A percentile compares a stretch with the other conserved stretches of the same genome.
Conservation (phyloP, 1,140 invertebrate genomes). For the Bombus terrestris region DNA sequence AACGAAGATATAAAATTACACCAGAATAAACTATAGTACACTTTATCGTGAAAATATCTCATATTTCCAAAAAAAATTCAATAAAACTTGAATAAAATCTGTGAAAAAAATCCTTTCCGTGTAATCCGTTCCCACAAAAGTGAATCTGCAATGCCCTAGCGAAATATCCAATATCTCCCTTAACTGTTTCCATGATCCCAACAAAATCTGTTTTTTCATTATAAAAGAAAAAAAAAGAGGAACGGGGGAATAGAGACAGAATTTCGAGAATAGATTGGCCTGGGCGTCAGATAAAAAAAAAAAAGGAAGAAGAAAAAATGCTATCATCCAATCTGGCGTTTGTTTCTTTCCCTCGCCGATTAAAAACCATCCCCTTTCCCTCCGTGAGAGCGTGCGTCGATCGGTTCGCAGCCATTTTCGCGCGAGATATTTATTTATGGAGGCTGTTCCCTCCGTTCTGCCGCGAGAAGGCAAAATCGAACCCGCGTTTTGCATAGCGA, state of each 20-base stretch:
- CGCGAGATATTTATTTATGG: constrained; percentile 45
- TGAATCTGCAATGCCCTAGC: neutral
- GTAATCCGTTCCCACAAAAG: neutral
- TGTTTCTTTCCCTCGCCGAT: constrained; percentile 31
- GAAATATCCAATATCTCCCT: neutral
- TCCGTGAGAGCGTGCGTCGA: neutral
- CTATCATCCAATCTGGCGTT: neutral
- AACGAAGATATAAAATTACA: no score
- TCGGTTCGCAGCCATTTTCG: constrained; percentile 32
- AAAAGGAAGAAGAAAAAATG: neutral
- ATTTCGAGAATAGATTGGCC: constrained; percentile 7
- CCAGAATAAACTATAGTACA: no score
- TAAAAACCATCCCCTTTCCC: neutral
- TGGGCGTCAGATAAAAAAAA: neutral
- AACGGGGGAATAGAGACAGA: neutral
- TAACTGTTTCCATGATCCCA: neutral
- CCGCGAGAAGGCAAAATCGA: constrained; percentile 37
- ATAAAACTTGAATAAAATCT: neutral
- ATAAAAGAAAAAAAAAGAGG: neutral
- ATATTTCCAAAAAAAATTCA: neutral
- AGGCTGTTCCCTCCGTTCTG: neutral
- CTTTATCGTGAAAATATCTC: neutral
- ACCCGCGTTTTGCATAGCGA: constrained; percentile 45
- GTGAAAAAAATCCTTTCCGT: neutral
- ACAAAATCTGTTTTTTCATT: constrained; percentile 3